Percentiles rank a stretch among this genome's conserved stretches.
phyloP scores from a whole-genome alignment of 2,113 vertebrate species.

The Gobiocypris rarus region DNA sequence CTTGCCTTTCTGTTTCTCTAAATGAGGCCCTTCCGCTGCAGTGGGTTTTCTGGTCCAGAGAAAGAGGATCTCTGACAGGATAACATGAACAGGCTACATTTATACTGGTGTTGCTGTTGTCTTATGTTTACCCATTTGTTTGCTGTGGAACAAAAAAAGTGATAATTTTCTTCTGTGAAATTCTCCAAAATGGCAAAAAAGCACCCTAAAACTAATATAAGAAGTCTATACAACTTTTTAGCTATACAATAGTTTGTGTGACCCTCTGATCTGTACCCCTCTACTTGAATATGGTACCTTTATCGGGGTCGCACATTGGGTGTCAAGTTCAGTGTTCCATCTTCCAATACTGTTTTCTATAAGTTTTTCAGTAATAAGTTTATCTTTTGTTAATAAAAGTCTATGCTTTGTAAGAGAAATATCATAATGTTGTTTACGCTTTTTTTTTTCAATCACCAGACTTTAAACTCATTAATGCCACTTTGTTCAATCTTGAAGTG shows the following conservation, averaged over 20 bases:
- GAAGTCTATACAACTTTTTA: too few species aligned
- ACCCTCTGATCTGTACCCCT: not conserved
- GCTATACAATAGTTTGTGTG: too few species aligned
- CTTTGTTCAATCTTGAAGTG: not conserved
- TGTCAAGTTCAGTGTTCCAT: too few species aligned
- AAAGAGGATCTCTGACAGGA: slow-evolving; percentile 47
- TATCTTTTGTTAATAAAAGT: too few species aligned
- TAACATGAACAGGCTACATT: not conserved
- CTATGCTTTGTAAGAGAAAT: too few species aligned
- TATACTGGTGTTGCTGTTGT: not conserved
- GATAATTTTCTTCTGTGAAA: not conserved
- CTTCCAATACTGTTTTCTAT: not conserved
- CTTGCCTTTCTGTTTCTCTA: slow-evolving; percentile 60
- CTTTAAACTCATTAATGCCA: not conserved
- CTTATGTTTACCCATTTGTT: not conserved
- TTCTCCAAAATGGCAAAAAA: not conserved
- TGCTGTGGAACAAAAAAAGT: not conserved
- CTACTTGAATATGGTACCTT: too few species aligned
- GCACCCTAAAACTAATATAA: too few species aligned
- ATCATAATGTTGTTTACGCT: too few species aligned
- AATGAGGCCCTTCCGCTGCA: slow-evolving; percentile 75
- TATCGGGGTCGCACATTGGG: too few species aligned
- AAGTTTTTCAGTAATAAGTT: not conserved
- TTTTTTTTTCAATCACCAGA: too few species aligned
- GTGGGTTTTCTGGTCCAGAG: slow-evolving; percentile 63